These are phyloP conservation scores for Neocrepidodera transversa DNA, from an alignment of 2,888 invertebrate species.

Conservation along the genomic window DNA sequence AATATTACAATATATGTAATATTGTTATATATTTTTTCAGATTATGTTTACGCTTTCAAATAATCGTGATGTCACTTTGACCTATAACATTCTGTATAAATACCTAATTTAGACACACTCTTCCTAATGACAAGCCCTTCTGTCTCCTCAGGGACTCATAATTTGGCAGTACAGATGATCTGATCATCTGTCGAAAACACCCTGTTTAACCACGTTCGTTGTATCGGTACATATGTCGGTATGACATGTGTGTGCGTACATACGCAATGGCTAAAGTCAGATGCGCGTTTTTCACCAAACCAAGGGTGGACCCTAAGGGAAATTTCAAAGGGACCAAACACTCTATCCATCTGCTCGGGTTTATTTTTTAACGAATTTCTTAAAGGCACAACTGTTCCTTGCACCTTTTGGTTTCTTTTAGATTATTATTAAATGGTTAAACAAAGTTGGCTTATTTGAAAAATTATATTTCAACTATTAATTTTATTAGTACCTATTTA, in stretches of 20 bases:
- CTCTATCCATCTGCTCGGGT: slow-evolving; percentile 35
- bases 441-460: too few species aligned
- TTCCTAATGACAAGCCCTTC: slow-evolving; percentile 28
- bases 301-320: slow-evolving; percentile 36
- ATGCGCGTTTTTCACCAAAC: slow-evolving; percentile 42
- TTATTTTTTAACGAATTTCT: slow-evolving; percentile 38
- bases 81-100: too few species aligned
- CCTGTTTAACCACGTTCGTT: slow-evolving; percentile 34
- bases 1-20: too few species aligned
- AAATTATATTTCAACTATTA: too few species aligned
- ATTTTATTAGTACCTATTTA: too few species aligned
- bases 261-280: slow-evolving; percentile 42
- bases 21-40: too few species aligned
- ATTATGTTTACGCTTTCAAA: too few species aligned
- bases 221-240: slow-evolving; percentile 34
- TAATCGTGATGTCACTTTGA: too few species aligned
- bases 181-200: slow-evolving; percentile 47
- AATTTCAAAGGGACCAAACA: slow-evolving; percentile 30
- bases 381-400: slow-evolving; percentile 33
- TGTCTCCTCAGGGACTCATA: slow-evolving; percentile 29
- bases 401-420: slow-evolving; percentile 25
- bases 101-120: slow-evolving; percentile 33
- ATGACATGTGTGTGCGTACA: slow-evolving; percentile 35
- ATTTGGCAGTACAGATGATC: slow-evolving; percentile 44
- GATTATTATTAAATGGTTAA: slow-evolving; percentile 6